Conservation (phyloP, 2,888 invertebrate species). For the Syritta pipiens region DNA sequence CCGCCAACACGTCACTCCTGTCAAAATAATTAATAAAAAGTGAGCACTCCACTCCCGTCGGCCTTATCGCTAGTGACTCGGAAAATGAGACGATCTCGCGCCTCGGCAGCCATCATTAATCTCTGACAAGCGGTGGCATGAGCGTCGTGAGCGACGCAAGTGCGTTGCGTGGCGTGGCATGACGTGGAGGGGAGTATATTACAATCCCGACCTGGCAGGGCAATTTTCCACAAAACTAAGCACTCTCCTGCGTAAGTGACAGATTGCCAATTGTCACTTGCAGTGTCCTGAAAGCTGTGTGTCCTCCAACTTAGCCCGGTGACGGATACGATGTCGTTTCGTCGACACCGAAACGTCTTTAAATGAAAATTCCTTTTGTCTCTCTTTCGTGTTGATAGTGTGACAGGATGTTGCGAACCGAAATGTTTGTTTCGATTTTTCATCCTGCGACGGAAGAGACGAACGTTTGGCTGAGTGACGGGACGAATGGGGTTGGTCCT, state of each 20-base stretch:
- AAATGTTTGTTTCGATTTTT: constrained; percentile 58
- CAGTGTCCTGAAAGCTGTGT: neutral
- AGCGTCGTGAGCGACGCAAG: no score
- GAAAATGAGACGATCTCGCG: constrained; percentile 64
- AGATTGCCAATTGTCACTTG: constrained; percentile 64
- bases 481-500: constrained; percentile 25
- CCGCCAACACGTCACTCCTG: constrained; percentile 46
- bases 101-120: constrained; percentile 52
- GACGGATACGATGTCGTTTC: constrained; percentile 55
- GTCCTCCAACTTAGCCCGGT: constrained; percentile 39
- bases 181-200: no score
- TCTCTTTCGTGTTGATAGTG: constrained; percentile 49
- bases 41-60: constrained; percentile 31
- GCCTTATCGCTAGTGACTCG: constrained; percentile 56
- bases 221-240: constrained; percentile 49
- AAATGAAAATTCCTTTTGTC: constrained; percentile 62
- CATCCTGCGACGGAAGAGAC: constrained; percentile 28
- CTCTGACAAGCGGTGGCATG: constrained; percentile 58
- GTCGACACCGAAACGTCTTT: constrained; percentile 47
- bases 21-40: constrained; percentile 69
- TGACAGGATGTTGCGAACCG: constrained; percentile 55
- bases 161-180: no score
- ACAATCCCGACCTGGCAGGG: constrained; percentile 2
- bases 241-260: constrained; percentile 54
- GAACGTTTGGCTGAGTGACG: constrained; percentile 21